phyloP scores from a whole-genome alignment of 2,797 vertebrate genomes.

The Chiloscyllium punctatum region DNA sequence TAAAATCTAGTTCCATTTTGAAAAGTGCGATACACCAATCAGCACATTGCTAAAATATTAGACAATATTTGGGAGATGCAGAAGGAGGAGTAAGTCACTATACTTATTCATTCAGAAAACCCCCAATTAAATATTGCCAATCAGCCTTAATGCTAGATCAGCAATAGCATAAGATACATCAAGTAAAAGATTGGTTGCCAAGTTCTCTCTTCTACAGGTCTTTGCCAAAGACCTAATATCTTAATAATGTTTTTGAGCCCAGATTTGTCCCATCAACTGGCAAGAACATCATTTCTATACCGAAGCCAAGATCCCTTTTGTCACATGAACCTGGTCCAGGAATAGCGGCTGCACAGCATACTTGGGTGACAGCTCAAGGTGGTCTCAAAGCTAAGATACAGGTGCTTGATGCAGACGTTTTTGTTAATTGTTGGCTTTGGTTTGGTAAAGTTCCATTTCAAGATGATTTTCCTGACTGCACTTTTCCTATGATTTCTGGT shows the following conservation, averaged over 20 bases:
- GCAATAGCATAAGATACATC: not conserved
- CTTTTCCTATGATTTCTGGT: not conserved
- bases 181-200: not conserved
- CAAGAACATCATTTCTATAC: not conserved
- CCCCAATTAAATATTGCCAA: not conserved
- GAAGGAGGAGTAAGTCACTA: not conserved
- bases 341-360: not conserved
- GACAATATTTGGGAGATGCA: not conserved
- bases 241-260: not conserved
- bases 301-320: not conserved
- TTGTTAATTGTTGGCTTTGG: not conserved
- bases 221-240: not conserved
- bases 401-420: not conserved
- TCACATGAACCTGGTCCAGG: not conserved
- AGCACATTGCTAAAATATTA: not conserved
- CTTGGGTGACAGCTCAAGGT: not conserved
- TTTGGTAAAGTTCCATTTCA: not conserved
- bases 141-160: not conserved
- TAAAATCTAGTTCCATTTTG: not conserved
- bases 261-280: not conserved
- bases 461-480: not conserved
- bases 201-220: not conserved
- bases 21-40: not conserved
- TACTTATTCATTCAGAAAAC: not conserved
- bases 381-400: not conserved